phyloP scores from a whole-genome alignment of 2,888 invertebrate species.

The Odontomyia ornata region DNA sequence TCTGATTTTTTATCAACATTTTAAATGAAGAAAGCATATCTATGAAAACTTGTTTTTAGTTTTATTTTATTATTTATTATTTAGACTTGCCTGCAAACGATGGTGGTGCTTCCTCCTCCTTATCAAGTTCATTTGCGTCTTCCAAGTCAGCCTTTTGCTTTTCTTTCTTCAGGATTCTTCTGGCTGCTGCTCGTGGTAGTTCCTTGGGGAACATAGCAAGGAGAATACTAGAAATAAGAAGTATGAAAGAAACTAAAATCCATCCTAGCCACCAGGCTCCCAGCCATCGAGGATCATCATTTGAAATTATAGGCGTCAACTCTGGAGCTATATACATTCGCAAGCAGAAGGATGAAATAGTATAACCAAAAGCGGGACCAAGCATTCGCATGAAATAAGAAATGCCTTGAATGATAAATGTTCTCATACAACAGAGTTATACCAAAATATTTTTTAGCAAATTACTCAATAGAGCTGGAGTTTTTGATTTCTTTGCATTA shows the following conservation, averaged over 20 bases:
- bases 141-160: constrained; percentile 54
- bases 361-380: constrained; percentile 76
- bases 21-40: constrained; percentile 73
- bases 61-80: constrained; percentile 53
- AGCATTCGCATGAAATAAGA: constrained; percentile 74
- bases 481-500: constrained; percentile 77
- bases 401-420: constrained; percentile 65
- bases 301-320: constrained; percentile 71
- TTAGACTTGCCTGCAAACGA: constrained; percentile 66
- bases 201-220: constrained; percentile 76
- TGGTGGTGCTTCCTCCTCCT: constrained; percentile 59
- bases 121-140: constrained; percentile 52
- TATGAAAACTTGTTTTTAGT: too few relatives aligned
- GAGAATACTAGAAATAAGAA: constrained; percentile 69
- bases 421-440: not conserved
- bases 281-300: constrained; percentile 78
- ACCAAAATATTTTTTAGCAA: not conserved
- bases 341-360: constrained; percentile 71
- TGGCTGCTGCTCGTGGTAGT: constrained; percentile 71
- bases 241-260: constrained; percentile 70
- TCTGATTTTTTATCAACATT: constrained; percentile 71
- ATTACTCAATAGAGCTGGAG: constrained; percentile 75
- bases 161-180: constrained; percentile 64
- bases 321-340: constrained; percentile 73
- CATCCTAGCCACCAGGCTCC: constrained; percentile 86